Evolutionary conservation across 2,888 invertebrate species (phyloP).

Genomic region (Euclidia mi): DNA sequence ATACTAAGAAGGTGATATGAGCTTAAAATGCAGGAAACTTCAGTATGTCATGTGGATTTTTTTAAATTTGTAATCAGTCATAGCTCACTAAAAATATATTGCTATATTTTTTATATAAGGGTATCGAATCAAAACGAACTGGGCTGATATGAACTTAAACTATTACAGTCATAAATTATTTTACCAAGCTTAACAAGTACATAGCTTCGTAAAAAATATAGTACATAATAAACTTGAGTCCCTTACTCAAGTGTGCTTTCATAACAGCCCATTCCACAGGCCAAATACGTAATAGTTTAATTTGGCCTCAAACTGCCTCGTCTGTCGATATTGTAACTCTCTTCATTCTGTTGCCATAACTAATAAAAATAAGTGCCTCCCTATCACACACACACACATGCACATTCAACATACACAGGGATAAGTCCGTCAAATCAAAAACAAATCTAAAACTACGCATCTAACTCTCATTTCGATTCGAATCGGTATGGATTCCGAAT

Average conservation of each 20-base stretch:
- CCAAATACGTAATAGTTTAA: slow-evolving; percentile 14
- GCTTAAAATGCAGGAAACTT: no score
- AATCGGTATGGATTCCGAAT: slow-evolving; percentile 32
- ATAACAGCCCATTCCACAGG: not conserved
- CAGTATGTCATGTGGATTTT: no score
- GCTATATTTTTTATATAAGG: no score
- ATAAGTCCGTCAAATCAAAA: slow-evolving; percentile 38
- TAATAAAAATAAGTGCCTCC: slow-evolving; percentile 42
- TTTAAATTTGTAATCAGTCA: no score
- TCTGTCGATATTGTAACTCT: not conserved
- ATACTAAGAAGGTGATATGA: no score
- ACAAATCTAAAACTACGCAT: slow-evolving; percentile 42
- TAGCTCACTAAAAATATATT: no score
- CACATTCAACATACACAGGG: slow-evolving; percentile 2
- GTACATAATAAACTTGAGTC: not conserved
- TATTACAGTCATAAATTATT: not conserved
- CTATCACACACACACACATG: not conserved
- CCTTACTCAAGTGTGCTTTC: not conserved
- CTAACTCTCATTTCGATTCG: slow-evolving; percentile 36
- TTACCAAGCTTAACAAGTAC: no score
- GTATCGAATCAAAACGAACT: no score
- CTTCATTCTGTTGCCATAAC: slow-evolving; percentile 11
- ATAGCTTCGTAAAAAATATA: no score
- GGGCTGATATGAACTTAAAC: no score
- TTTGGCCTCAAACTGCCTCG: slow-evolving; percentile 10